A percentile compares a stretch with the other conserved stretches of the same genome.
Conservation (phyloP, 2,888 invertebrate species). For the Epirrhoe alternata region DNA sequence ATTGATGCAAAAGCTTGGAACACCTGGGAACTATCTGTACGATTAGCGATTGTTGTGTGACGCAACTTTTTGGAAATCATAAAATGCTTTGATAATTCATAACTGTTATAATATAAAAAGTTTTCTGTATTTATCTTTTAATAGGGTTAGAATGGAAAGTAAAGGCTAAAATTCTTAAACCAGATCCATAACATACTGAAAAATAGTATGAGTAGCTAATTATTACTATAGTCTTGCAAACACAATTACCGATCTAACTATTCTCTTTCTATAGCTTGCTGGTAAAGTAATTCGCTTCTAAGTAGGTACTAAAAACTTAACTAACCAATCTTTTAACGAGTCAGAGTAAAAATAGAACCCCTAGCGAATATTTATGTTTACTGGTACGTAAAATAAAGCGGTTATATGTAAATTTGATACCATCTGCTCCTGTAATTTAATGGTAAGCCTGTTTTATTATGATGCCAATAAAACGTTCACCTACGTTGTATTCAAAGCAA, state of each 20-base stretch:
- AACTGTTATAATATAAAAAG: not conserved
- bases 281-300: not conserved
- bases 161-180: too few species aligned
- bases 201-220: too few species aligned
- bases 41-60: not conserved
- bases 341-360: slow-evolving; percentile 11
- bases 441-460: slow-evolving; percentile 49
- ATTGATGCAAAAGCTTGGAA: slow-evolving; percentile 51
- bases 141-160: too few species aligned
- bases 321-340: not conserved
- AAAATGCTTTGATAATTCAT: not conserved
- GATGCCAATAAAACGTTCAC: slow-evolving; percentile 55
- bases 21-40: slow-evolving; percentile 13
- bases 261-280: too few species aligned
- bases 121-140: too few species aligned
- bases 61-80: not conserved
- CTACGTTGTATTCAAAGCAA: slow-evolving; percentile 58
- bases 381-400: slow-evolving; percentile 48
- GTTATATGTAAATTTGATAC: slow-evolving; percentile 51
- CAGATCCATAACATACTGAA: too few species aligned
- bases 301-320: not conserved
- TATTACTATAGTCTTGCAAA: too few species aligned
- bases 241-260: slow-evolving; percentile 2
- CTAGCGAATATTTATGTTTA: slow-evolving; percentile 33
- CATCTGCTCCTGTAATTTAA: slow-evolving; percentile 52